Percentiles rank a stretch among this genome's conserved stretches.
These are phyloP conservation scores for human (Homo sapiens) DNA, from an alignment of 2,113 vertebrate species.

Conservation along the genomic window GRCh38 chr22:26392501-26393000, in stretches of 20 bases:
- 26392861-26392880: too few species aligned
- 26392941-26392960: too few species aligned
- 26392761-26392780: background rate
- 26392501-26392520: background rate
- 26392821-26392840: background rate
- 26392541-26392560: background rate
- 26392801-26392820: background rate
- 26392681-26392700: background rate
- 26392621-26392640: background rate
- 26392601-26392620: background rate
- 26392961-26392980: too few species aligned
- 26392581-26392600: background rate
- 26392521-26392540: background rate
- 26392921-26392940: too few species aligned
- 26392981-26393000: too few species aligned
- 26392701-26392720: background rate
- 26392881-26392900: too few species aligned
- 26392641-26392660: background rate
- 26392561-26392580: background rate
- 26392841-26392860: too few species aligned
- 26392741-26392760: background rate
- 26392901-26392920: too few species aligned
- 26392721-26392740: background rate
- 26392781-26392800: background rate
- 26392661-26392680: background rate